Evolutionary conservation across 2,113 vertebrate species (phyloP), one percentile per base, ranked within the genome.

Genomic region (Alethe castanea): DNA sequence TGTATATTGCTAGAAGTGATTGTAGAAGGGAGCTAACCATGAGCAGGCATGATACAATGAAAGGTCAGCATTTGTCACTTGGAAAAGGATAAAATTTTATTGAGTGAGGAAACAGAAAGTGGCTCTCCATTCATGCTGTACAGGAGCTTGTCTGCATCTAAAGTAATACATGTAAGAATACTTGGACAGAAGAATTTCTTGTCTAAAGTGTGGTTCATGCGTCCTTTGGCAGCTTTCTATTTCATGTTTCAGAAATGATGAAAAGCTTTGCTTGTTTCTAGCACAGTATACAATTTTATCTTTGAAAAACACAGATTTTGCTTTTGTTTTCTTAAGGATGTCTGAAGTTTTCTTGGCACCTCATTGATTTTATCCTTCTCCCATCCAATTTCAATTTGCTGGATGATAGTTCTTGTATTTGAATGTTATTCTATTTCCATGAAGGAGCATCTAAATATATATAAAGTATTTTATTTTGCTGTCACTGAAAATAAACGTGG

Each of bases 1-100:
- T 90, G 24, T 72, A 9, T 90, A 28, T 95, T 92, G 35, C 45
- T 85, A 48, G 77, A 96, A 94, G 57, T 23, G 9, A 60, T 81
- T 94, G 54, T 90, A 72, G 67, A 95, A 83, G 18, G 70, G 86
- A 96, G 50, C 66, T 88, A 73, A 94, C 48, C 76, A 36, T 13
- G 16, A 92, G 44, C 70, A 88, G 56, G 59, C 38, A 38, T 38
- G 52, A 54, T 81, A 71, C 28, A 64, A 74, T 54, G 70, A 96
- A 95, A 94, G 88, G 81, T 94, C 77, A 94, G 9, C 88, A 15
- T 42, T 71, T 97, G 47, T 88, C 86, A 89, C 60, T 96, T 95
- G 71, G 48, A 71, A 86, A 90, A 91, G 85, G 77, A 92, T 95
- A 67, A 47, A 60, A 94, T 97, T 91, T 86, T 94, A 73, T 73